Base-by-base conservation (phyloP, 2,113 vertebrate genomes). In the Gila orcuttii region DNA sequence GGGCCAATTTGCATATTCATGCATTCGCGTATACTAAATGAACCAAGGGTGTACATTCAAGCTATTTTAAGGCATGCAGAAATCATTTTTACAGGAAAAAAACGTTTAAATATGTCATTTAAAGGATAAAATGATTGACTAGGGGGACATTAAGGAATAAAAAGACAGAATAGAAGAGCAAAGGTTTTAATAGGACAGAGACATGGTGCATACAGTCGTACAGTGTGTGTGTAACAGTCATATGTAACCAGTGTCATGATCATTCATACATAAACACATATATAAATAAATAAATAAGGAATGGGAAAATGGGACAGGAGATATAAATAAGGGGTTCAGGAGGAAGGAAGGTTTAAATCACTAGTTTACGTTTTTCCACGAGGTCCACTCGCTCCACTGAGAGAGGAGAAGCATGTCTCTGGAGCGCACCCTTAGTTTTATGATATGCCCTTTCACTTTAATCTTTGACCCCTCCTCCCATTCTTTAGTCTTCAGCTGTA, bases 361-460 rank as follows among this genome's bases (percentile, higher is more conserved):
- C 52, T 76, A 7, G 85, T 74, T 94, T 94, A 96, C 93, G 88
- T 94, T 92, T 92, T 91, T 90, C 95, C 94, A 96, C 1, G 57
- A 11, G 64, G 88, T 94, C 95, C 95, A 96, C 60, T 91, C 52
- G 85, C 95, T 94, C 95, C 95, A 96, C 79, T 80, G 2, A 1
- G 94, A 94, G 74, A 39, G 79, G 59, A 93, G 91, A 64, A 95
- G 21, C 0, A 87, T 23, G 86, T 96, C 95, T 86, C 94, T 93
- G 92, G 91, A 94, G 28, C 93, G 95, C 12, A 73, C 95, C 47
- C 93, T 91, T 64, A 96, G 88, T 83, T 74, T 88, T 57, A 86
- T 92, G 88, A 93, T 89, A 8, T 12, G 69, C 52, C 68, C 87
- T 0, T 92, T 90, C 31, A 96, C 88, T 79, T 71, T 2, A 36